A percentile compares a stretch with the other conserved stretches of the same genome.
These are phyloP conservation scores for Phasia obesa DNA, from an alignment of 2,888 invertebrate species.

Conservation along the genomic window DNA sequence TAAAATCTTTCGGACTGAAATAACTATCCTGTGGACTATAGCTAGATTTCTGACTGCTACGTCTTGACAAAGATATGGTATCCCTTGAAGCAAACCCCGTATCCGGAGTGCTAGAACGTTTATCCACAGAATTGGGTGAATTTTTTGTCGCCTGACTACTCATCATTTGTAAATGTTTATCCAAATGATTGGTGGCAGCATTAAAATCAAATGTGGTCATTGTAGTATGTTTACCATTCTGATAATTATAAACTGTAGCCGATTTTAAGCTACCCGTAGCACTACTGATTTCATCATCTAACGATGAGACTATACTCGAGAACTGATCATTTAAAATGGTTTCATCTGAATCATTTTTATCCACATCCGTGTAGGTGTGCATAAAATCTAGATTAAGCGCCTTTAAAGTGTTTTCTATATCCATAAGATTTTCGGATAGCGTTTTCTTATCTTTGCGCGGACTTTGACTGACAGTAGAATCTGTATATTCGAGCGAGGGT, in stretches of 20 bases:
- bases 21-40: slow-evolving; percentile 82
- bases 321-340: slow-evolving; percentile 81
- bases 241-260: slow-evolving; percentile 78
- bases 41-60: slow-evolving; percentile 82
- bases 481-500: slow-evolving; percentile 71
- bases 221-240: slow-evolving; percentile 79
- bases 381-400: slow-evolving; percentile 82
- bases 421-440: slow-evolving; percentile 81
- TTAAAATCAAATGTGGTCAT: slow-evolving; percentile 78
- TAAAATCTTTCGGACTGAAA: slow-evolving; percentile 75
- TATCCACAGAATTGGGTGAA: slow-evolving; percentile 79
- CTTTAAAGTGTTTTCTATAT: slow-evolving; percentile 82
- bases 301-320: slow-evolving; percentile 77
- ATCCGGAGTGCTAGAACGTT: slow-evolving; percentile 82
- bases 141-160: slow-evolving; percentile 63
- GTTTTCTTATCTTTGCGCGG: slow-evolving; percentile 76
- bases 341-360: slow-evolving; percentile 82
- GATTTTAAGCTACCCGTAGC: slow-evolving; percentile 80
- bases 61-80: slow-evolving; percentile 81
- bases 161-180: slow-evolving; percentile 81
- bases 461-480: slow-evolving; percentile 48
- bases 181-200: slow-evolving; percentile 80
- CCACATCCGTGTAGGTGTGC: slow-evolving; percentile 82
- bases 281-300: slow-evolving; percentile 81
- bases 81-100: slow-evolving; percentile 82